phyloP scores from a whole-genome alignment of 2,797 vertebrate species.

The Podarcis siculus region DNA sequence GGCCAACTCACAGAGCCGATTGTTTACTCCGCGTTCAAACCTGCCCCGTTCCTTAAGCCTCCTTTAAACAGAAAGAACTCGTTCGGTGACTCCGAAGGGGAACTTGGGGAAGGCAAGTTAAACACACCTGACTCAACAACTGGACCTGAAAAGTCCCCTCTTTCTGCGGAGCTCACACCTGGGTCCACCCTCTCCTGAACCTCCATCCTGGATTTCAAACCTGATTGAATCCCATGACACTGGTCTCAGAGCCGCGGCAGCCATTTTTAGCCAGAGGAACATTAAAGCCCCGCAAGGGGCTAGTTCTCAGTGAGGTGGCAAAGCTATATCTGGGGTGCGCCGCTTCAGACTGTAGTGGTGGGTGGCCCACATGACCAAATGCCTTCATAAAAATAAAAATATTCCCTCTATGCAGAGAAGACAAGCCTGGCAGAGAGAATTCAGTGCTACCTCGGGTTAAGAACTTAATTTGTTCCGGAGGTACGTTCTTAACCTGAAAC shows the following conservation, averaged over 20 bases:
- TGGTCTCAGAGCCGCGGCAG: background rate
- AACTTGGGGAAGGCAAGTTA: background rate
- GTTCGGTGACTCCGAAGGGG: background rate
- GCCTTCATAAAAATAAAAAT: too few species aligned
- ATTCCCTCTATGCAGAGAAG: too few species aligned
- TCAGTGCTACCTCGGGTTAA: too few species aligned
- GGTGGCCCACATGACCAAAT: background rate
- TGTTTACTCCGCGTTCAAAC: accelerated
- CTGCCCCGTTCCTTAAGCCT: accelerated
- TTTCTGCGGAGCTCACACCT: background rate
- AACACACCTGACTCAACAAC: accelerated
- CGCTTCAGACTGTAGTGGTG: background rate
- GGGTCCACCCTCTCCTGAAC: too few species aligned
- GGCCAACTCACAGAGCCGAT: background rate
- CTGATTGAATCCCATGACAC: background rate
- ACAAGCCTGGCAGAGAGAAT: too few species aligned
- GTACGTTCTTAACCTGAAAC: too few species aligned
- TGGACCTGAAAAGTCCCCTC: background rate
- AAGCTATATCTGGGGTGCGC: too few species aligned
- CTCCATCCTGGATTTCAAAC: background rate
- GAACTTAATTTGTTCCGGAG: too few species aligned
- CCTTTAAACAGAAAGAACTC: background rate
- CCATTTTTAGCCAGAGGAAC: background rate
- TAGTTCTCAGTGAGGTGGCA: background rate
- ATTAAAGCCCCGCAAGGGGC: background rate